phyloP scores from a whole-genome alignment of 2,888 invertebrate species.

The Hoplodrina blanda region DNA sequence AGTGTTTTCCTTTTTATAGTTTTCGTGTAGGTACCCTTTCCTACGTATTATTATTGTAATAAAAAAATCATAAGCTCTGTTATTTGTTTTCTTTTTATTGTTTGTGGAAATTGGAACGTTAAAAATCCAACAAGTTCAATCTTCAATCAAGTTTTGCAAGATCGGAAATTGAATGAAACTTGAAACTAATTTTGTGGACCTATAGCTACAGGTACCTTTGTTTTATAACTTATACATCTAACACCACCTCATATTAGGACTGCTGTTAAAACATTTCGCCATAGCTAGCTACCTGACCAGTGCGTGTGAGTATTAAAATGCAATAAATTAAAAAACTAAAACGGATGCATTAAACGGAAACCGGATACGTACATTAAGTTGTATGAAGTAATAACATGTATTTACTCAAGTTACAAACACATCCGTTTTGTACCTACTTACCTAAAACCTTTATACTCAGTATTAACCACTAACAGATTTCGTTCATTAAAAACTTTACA shows the following conservation, averaged over 20 bases:
- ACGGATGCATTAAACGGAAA: conserved; percentile 31
- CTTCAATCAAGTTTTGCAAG: not conserved
- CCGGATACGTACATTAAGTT: conserved; percentile 25
- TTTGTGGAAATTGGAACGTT: conserved; percentile 27
- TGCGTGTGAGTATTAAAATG: conserved; percentile 24
- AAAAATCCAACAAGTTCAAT: not conserved
- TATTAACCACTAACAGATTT: no score
- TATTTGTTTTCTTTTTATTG: conserved; percentile 45
- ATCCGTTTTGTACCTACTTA: conserved; percentile 13
- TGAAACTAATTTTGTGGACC: not conserved
- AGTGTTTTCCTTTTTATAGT: conserved; percentile 43
- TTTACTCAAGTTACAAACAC: conserved; percentile 11
- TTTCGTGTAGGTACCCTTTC: conserved; percentile 20
- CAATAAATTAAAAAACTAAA: conserved; percentile 15
- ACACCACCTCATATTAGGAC: no score
- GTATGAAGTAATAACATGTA: conserved; percentile 24
- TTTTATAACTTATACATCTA: conserved; percentile 3
- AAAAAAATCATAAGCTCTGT: conserved; percentile 36
- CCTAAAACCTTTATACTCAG: no score
- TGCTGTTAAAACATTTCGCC: not conserved
- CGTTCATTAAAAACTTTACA: no score
- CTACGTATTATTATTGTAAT: conserved; percentile 44
- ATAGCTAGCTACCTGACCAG: not conserved
- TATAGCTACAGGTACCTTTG: conserved; percentile 1
- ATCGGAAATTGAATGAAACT: conserved; percentile 7